Conservation (phyloP, 1,140 invertebrate species). For the Sitobion miscanthi region DNA sequence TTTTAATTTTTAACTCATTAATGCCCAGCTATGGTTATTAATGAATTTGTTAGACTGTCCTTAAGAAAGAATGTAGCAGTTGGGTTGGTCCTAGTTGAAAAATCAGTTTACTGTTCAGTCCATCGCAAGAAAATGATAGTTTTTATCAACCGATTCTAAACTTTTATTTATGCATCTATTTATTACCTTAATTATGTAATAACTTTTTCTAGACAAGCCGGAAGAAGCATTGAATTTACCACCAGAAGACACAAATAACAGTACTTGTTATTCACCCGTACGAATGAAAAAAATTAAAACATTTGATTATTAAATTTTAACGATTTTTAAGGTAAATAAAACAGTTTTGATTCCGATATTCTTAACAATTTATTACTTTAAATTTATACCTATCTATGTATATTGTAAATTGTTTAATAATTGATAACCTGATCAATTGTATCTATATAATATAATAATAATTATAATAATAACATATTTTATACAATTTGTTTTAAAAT, state of each 20-base stretch:
- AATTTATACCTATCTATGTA: too few relatives aligned
- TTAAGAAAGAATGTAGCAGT: too few relatives aligned
- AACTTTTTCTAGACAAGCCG: constrained; percentile 26
- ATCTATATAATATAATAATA: not conserved
- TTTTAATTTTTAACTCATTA: too few relatives aligned
- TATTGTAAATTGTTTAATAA: too few relatives aligned
- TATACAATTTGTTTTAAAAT: not conserved
- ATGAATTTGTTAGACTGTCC: not conserved
- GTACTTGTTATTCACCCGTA: constrained; percentile 40
- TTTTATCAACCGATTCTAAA: not conserved
- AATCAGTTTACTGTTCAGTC: not conserved
- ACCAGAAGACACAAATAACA: constrained; percentile 46
- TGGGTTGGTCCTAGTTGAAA: not conserved
- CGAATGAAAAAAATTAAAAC: constrained; percentile 43
- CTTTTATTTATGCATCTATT: not conserved
- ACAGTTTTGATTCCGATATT: not conserved
- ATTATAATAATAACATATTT: not conserved
- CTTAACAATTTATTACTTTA: not conserved
- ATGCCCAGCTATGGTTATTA: too few relatives aligned
- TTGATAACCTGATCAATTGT: not conserved
- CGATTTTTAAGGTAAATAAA: not conserved
- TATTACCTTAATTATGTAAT: not conserved
- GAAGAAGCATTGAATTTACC: constrained; percentile 49
- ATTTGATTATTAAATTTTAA: constrained; percentile 35
- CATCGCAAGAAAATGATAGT: not conserved